Evolutionary conservation across 2,888 invertebrate genomes (phyloP).

Genomic region (Coelogynopora nodosa): DNA sequence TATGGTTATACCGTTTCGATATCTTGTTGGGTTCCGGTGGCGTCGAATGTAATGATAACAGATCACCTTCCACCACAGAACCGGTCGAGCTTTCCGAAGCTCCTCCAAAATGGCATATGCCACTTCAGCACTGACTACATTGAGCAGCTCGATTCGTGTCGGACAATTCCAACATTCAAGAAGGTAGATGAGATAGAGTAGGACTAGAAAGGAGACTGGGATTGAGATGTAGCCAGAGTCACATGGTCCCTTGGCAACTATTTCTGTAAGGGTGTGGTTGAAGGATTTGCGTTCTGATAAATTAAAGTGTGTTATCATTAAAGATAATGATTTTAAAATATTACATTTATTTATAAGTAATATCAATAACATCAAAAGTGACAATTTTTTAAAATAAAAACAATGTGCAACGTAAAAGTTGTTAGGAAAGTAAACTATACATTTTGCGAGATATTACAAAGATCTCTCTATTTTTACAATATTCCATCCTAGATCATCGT

Average conservation of each 20-base stretch:
- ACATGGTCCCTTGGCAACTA: constrained; percentile 75
- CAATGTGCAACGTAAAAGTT: too few relatives aligned
- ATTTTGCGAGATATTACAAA: too few relatives aligned
- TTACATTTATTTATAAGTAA: too few relatives aligned
- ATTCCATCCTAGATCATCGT: too few relatives aligned
- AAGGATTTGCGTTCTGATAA: too few relatives aligned
- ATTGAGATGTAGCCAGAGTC: constrained; percentile 79
- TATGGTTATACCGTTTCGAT: background rate
- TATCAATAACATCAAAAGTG: too few relatives aligned
- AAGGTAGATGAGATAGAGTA: constrained; percentile 75
- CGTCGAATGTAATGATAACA: constrained; percentile 78
- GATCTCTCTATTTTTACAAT: too few relatives aligned
- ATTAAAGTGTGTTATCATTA: too few relatives aligned
- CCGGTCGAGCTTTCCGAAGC: constrained; percentile 70
- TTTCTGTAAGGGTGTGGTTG: too few relatives aligned
- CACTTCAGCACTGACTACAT: background rate
- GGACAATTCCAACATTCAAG: constrained; percentile 78
- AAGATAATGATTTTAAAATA: too few relatives aligned
- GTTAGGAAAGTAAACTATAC: too few relatives aligned
- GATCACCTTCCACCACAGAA: constrained; percentile 82
- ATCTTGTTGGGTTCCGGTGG: constrained; percentile 69
- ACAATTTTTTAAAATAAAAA: too few relatives aligned
- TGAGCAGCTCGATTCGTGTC: background rate
- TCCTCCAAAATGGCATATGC: constrained; percentile 64
- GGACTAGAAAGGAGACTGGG: constrained; percentile 74